A percentile compares a stretch with the other conserved stretches of the same genome.
These are phyloP conservation scores for Coccyzus lansbergi DNA, from an alignment of 2,797 vertebrate species.

Conservation along the genomic window DNA sequence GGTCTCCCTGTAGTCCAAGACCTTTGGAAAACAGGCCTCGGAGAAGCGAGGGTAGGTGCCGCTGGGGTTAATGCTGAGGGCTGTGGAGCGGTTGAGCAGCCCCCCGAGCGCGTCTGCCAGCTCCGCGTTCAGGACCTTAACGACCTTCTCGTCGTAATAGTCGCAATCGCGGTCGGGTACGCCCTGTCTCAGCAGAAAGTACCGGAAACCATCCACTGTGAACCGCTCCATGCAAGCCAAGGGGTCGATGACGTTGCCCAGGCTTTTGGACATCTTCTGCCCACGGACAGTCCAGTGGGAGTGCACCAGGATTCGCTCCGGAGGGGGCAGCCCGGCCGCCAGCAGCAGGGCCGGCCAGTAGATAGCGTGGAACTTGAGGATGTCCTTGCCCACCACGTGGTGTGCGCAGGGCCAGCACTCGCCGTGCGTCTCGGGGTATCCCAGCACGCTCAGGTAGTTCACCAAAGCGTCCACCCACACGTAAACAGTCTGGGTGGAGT, in stretches of 20 bases:
- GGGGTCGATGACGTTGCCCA: constrained; percentile 92
- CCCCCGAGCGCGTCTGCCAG: constrained; percentile 89
- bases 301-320: constrained; percentile 86
- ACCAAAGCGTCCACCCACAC: constrained; percentile 97
- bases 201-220: constrained; percentile 90
- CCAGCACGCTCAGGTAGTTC: constrained; percentile 90
- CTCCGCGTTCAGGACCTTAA: constrained; percentile 89
- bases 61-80: constrained; percentile 85
- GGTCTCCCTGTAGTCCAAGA: background rate
- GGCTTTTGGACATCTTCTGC: constrained; percentile 98
- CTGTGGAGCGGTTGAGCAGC: constrained; percentile 89
- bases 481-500: constrained; percentile 89
- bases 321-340: constrained; percentile 85
- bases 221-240: constrained; percentile 76
- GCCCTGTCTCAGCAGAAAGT: constrained; percentile 93
- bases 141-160: constrained; percentile 87
- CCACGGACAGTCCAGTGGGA: constrained; percentile 94
- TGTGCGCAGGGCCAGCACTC: constrained; percentile 82
- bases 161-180: constrained; percentile 92
- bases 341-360: constrained; percentile 96
- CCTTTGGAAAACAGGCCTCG: constrained; percentile 75
- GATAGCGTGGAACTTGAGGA: constrained; percentile 93
- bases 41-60: constrained; percentile 87
- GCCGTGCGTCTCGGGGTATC: constrained; percentile 83
- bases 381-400: constrained; percentile 95